Percentiles rank a stretch among this genome's conserved stretches.
phyloP scores from a whole-genome alignment of 1,140 invertebrate genomes.

The Trissolcus basalis region DNA sequence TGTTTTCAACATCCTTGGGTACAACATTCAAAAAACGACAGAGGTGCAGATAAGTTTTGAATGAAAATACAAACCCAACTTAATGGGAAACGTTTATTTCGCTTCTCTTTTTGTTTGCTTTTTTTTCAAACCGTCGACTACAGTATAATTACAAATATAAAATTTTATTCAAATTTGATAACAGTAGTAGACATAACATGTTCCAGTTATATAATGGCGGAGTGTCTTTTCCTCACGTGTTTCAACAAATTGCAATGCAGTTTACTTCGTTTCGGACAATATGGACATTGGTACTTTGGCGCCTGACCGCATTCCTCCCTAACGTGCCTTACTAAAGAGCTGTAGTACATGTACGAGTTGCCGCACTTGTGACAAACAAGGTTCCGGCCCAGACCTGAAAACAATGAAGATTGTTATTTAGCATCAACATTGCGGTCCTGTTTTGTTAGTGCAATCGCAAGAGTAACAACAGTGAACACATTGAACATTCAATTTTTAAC shows the following conservation, averaged over 20 bases:
- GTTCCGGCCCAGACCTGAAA: slow-evolving; percentile 48
- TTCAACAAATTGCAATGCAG: slow-evolving; percentile 70
- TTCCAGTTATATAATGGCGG: slow-evolving; percentile 31
- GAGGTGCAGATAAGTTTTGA: not conserved
- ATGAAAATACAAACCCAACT: slow-evolving; percentile 22
- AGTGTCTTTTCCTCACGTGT: slow-evolving; percentile 67
- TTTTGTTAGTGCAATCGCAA: slow-evolving; percentile 20
- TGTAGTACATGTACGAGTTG: slow-evolving; percentile 72
- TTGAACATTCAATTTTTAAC: too few species aligned
- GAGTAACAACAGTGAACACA: too few species aligned
- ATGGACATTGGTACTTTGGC: slow-evolving; percentile 75
- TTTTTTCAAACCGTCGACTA: not conserved
- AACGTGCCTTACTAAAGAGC: slow-evolving; percentile 72
- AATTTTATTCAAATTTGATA: too few species aligned
- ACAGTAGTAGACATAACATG: too few species aligned
- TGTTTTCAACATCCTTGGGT: too few species aligned
- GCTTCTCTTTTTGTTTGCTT: slow-evolving; percentile 1
- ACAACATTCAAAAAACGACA: too few species aligned
- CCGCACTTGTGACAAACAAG: slow-evolving; percentile 72
- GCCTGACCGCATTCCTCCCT: slow-evolving; percentile 75
- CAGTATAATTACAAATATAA: too few species aligned
- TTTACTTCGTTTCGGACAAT: slow-evolving; percentile 71
- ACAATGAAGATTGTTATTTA: slow-evolving; percentile 45
- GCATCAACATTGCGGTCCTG: not conserved
- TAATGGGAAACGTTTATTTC: slow-evolving; percentile 29